These are phyloP conservation scores for Dynastes maya DNA, from an alignment of 2,888 invertebrate species.

Conservation along the genomic window DNA sequence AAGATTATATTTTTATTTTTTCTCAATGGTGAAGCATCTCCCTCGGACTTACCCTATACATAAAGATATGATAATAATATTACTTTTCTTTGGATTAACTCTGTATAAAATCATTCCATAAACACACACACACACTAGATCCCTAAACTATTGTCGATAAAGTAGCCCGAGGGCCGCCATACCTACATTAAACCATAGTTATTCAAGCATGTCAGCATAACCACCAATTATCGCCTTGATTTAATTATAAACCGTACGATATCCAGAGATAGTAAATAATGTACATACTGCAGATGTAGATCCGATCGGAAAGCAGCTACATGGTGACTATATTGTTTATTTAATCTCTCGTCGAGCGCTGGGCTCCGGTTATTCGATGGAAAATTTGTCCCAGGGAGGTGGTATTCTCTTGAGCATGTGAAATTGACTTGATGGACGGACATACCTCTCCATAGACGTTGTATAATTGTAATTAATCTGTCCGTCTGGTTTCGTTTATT, in stretches of 20 bases:
- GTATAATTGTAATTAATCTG: too few relatives aligned
- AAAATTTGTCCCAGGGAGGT: too few relatives aligned
- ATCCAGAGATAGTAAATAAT: constrained; percentile 49
- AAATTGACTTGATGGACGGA: too few relatives aligned
- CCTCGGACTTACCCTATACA: too few relatives aligned
- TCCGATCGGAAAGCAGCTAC: too few relatives aligned
- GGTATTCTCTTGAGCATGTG: too few relatives aligned
- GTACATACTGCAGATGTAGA: constrained; percentile 6
- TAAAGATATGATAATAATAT: too few relatives aligned
- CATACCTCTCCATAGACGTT: too few relatives aligned
- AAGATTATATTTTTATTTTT: too few relatives aligned
- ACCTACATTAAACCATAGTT: constrained; percentile 62
- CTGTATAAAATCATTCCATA: background rate
- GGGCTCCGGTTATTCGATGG: too few relatives aligned
- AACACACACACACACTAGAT: background rate
- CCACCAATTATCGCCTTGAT: constrained; percentile 66
- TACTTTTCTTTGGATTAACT: background rate
- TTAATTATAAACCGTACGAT: constrained; percentile 61
- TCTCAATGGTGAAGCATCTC: too few relatives aligned
- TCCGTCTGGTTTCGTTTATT: too few relatives aligned
- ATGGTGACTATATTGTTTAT: background rate
- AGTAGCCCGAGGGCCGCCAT: constrained; percentile 53
- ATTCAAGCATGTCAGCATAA: constrained; percentile 64
- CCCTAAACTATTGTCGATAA: constrained; percentile 29
- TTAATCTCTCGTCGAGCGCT: background rate